A percentile compares a stretch with the other conserved stretches of the same genome.
phyloP scores from a whole-genome alignment of 2,888 invertebrate genomes.

The Hydraecia micacea region DNA sequence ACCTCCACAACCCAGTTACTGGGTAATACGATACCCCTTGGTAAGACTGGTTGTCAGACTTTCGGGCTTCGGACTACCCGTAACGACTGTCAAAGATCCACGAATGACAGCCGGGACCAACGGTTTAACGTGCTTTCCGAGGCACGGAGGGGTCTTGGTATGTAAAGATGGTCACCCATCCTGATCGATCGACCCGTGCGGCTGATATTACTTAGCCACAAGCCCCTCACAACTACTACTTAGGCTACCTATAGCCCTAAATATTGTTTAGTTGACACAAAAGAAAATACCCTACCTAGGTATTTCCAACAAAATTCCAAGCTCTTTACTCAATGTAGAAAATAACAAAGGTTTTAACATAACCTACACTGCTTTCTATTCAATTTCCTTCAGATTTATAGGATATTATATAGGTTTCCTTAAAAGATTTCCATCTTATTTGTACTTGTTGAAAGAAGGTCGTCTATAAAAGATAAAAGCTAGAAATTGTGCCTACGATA shows the following conservation, averaged over 20 bases:
- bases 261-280: background rate
- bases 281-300: background rate
- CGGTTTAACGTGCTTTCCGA: too few relatives aligned
- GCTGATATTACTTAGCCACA: too few relatives aligned
- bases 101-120: too few relatives aligned
- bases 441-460: conserved; percentile 23
- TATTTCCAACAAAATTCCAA: conserved; percentile 12
- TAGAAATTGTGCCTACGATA: background rate
- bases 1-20: too few relatives aligned
- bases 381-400: conserved; percentile 20
- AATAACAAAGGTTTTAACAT: conserved; percentile 22
- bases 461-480: conserved; percentile 5
- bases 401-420: conserved; percentile 11
- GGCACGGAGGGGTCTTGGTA: too few relatives aligned
- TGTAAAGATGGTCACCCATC: too few relatives aligned
- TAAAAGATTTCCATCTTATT: conserved; percentile 10
- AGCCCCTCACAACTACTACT: too few relatives aligned
- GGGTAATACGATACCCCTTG: too few relatives aligned
- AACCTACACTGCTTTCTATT: conserved; percentile 25
- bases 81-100: too few relatives aligned
- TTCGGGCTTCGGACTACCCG: too few relatives aligned
- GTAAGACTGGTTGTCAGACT: too few relatives aligned
- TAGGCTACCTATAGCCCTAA: background rate
- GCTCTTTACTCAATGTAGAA: conserved; percentile 2
- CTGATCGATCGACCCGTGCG: too few relatives aligned